These are phyloP conservation scores for Pteronotus mesoamericanus DNA, from an alignment of 2,797 vertebrate species.

Conservation along the genomic window DNA sequence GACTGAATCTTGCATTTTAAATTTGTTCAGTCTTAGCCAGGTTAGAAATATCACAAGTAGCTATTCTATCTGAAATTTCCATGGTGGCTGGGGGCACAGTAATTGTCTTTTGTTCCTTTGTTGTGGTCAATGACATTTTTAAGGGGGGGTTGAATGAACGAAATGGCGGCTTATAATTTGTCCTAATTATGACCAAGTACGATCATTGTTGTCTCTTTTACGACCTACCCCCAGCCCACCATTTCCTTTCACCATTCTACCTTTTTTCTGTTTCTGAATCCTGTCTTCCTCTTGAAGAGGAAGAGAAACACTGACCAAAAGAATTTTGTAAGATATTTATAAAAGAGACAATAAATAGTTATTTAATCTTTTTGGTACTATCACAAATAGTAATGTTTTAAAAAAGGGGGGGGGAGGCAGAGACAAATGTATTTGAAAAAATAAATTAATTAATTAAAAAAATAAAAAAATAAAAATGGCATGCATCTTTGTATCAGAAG, in stretches of 20 bases:
- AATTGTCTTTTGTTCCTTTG: neutral
- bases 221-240: rapidly evolving
- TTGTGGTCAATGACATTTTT: neutral
- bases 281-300: neutral
- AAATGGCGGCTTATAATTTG: neutral
- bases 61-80: neutral
- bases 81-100: neutral
- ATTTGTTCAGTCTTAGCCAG: neutral
- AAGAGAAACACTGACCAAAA: neutral
- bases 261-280: neutral
- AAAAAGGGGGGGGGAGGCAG: no score
- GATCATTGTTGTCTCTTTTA: no score
- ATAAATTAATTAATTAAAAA: no score
- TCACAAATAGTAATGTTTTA: neutral
- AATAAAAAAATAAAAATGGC: neutral
- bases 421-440: no score
- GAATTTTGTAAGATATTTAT: neutral
- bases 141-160: neutral
- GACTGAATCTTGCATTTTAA: neutral
- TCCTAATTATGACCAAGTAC: neutral
- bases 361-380: neutral
- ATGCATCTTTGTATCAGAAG: neutral
- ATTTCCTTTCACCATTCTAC: neutral
- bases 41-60: neutral
- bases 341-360: neutral